These are phyloP conservation scores for Argynnis bischoffii DNA, from an alignment of 2,888 invertebrate genomes.

Conservation along the genomic window DNA sequence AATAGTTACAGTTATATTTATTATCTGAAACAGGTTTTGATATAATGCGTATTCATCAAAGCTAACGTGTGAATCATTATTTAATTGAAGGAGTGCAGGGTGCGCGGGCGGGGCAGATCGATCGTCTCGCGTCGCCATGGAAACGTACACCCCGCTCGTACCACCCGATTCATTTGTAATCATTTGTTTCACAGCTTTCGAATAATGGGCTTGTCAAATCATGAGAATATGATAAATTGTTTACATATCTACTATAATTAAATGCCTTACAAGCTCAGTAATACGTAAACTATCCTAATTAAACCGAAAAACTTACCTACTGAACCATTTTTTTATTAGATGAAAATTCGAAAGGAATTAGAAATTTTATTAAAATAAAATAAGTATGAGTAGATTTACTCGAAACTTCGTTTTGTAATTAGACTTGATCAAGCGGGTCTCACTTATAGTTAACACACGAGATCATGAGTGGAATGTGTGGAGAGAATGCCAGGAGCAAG, in stretches of 20 bases:
- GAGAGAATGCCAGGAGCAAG: slow-evolving; percentile 31
- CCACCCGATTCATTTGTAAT: slow-evolving; percentile 78
- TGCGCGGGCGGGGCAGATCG: slow-evolving; percentile 62
- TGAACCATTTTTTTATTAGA: no score
- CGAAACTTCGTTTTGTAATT: slow-evolving; percentile 4
- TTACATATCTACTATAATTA: slow-evolving; percentile 33
- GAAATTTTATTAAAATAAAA: not conserved
- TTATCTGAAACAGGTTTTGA: slow-evolving; percentile 43
- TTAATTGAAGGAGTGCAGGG: slow-evolving; percentile 69
- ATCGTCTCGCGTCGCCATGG: slow-evolving; percentile 76
- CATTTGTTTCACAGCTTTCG: slow-evolving; percentile 79
- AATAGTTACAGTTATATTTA: slow-evolving; percentile 39
- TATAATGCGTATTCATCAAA: slow-evolving; percentile 62
- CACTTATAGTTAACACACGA: slow-evolving; percentile 36
- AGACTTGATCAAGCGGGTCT: slow-evolving; percentile 48
- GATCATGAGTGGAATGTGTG: slow-evolving; percentile 39
- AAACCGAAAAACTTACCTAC: no score
- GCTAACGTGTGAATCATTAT: slow-evolving; percentile 76
- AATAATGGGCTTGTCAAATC: slow-evolving; percentile 74
- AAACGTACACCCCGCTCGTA: slow-evolving; percentile 56
- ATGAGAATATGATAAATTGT: slow-evolving; percentile 74
- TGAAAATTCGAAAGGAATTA: not conserved
- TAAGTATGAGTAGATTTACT: not conserved
- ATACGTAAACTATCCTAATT: not conserved
- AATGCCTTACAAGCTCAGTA: not conserved